Evolutionary conservation across 1,140 invertebrate species (phyloP), one percentile per base, ranked within the genome.

Genomic region (Aphidius ervi): DNA sequence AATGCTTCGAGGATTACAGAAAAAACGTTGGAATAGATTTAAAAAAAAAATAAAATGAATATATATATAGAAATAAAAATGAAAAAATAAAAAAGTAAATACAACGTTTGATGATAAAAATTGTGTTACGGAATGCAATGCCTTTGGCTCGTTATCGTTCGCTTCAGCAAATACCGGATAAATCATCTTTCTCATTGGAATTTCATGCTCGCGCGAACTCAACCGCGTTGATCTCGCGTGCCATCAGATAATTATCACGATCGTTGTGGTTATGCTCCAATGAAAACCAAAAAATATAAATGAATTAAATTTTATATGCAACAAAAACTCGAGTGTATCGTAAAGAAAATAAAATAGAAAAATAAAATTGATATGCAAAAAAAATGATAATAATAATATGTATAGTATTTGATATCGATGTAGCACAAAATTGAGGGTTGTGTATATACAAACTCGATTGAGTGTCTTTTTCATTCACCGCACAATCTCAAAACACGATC

Each of bases 171-270:
- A 62, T 62, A 60, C 20, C 50, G 52, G 52, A 60, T 60, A 62
- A 62, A 62, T 62, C 60, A 62, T 62, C 47, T 57, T 46, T 10
- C 23, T 57, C 55, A 52, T 55, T 62, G 60, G 54, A 62, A 62
- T 56, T 62, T 46, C 60, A 57, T 49, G 40, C 54, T 57, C 55
- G 60, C 47, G 39, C 60, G 60, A 62, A 46, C 60, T 52, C 52
- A 54, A 8, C 40, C 46, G 37, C 48, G 48, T 56, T 56, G 55
- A 62, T 62, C 60, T 62, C 60, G 60, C 60, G 55, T 62, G 60
- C 60, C 60, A 62, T 54, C 52, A 54, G 52, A 54, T 56, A 62
- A 62, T 62, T 62, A 62, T 62, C 60, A 39, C 55, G 60, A 62
- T 62, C 46, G 48, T 46, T 20, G 52, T 45, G 42, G 52, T 39